Evolutionary conservation across 2,113 vertebrate species (phyloP), one percentile per base, ranked within the genome.

Genomic region (Octodon degus): DNA sequence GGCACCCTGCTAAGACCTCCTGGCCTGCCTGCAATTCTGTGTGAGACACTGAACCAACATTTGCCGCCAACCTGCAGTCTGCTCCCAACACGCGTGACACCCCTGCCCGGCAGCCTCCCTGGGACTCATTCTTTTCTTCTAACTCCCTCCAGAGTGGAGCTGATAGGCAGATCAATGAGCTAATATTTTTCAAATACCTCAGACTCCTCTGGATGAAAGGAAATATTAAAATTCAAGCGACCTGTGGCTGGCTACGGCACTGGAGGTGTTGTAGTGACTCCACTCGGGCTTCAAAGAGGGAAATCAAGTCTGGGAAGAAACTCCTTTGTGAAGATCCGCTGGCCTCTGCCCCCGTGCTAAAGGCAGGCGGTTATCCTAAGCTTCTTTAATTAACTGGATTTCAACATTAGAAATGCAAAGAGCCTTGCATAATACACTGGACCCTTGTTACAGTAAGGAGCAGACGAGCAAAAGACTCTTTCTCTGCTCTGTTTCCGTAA

Each of bases 121-220:
- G 58, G 9, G 77, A 86, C 40, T 37, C 7, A 14, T 40, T 58
- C 87, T 55, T 86, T 95, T 87, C 92, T 95, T 93, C 70, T 63
- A 74, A 60, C 20, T 79, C 87, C 85, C 90, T 92, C 92, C 90
- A 43, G 20, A 79, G 58, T 62, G 85, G 88, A 95, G 67, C 2
- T 63, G 91, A 74, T 74, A 76, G 3, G 90, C 88, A 90, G 81
- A 97, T 91, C 96, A 84, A n/a, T 25, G 63, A 96, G 93, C 72
- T 90, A 76, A 89, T 95, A 95, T 97, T 97, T 97, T 92, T 93
- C 89, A 91, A 95, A 97, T 94, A 95, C 90, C 80, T 96, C 5
- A 55, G 95, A 88, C 70, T 95, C 95, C 94, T 96, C 96, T 94
- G 60, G 80, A 97, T 90, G 84, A 96, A 96, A 93, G 83, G 43